Conservation (phyloP, 2,797 vertebrate genomes). For the Mallotus villosus region DNA sequence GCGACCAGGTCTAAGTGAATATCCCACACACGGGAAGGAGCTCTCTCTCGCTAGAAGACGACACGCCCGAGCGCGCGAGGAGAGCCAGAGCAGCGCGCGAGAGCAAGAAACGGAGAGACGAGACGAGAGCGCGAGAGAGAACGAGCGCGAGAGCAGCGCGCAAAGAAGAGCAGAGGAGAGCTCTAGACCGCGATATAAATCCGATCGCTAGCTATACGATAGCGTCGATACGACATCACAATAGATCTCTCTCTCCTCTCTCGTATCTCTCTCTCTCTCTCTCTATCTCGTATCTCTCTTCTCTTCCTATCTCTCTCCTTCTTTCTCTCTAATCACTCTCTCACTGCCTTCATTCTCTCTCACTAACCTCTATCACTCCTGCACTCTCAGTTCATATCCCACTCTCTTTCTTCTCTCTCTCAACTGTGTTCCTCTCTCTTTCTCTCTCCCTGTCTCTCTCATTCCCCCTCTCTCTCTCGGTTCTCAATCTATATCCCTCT, state of each 20-base stretch:
- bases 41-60: slow-evolving; percentile 28
- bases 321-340: too few relatives aligned
- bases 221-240: too few relatives aligned
- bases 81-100: too few relatives aligned
- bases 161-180: too few relatives aligned
- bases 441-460: background rate
- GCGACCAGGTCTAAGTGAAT: slow-evolving; percentile 70
- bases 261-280: too few relatives aligned
- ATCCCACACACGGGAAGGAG: slow-evolving; percentile 51
- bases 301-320: slow-evolving; percentile 37
- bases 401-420: background rate
- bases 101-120: too few relatives aligned
- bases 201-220: too few relatives aligned
- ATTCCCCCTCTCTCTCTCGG: background rate
- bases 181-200: too few relatives aligned
- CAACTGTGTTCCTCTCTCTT: background rate
- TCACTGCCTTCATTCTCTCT: slow-evolving; percentile 23
- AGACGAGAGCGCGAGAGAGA: too few relatives aligned
- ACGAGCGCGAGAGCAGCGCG: too few relatives aligned
- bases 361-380: background rate
- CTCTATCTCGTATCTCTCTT: background rate
- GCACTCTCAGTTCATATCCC: background rate
- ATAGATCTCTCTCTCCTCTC: background rate
- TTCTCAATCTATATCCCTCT: too few relatives aligned
- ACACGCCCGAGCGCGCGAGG: too few relatives aligned